Evolutionary conservation across 1,140 invertebrate species (phyloP), one percentile per base, ranked within the genome.

Genomic region (Brachionus calyciflorus): DNA sequence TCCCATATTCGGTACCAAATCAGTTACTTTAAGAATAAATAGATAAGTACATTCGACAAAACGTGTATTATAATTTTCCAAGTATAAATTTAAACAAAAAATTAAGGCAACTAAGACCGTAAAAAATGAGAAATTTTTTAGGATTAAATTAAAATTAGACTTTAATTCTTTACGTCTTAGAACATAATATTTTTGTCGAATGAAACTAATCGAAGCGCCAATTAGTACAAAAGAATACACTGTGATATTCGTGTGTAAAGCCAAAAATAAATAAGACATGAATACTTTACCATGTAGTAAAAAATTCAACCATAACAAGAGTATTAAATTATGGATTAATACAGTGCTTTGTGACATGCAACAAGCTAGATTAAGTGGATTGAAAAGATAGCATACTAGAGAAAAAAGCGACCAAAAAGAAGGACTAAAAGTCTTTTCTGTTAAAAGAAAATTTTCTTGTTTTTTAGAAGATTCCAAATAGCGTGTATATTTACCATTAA

Each of bases 1-100:
- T 2, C 96, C 96, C 81, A 97, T 92, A 82, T 98, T 99, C 24
- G 96, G 96, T 79, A 93, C 91, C 53, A 98, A 86, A 86, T 99
- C 95, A 24, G 93, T 92, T 21, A 96, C 93, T 53, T 88, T 81
- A 28, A 86, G 77, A 68, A 84, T 87, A 80, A 79, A 85, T 83
- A 37, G 44, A 51, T 78, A 44, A 21, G 44, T 77, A 55, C 48
- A 76, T 21, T 41, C 12, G 19, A 77, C 28, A 28, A 77, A 78
- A 19, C 76, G 28, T 7, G 19, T 57, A 33, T 55, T 46, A 17
- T 51, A 51, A 30, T 33, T 41, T 79, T 53, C 49, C 17, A 40
- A 19, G 53, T 46, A 68, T n/a, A 77, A 51, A 79, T 65, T 89
- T 69, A 92, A 46, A 19, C 33, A n/a, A 19, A 63, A 77, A 33